Conservation (phyloP, 2,797 vertebrate genomes). For the Buceros bicornis region DNA sequence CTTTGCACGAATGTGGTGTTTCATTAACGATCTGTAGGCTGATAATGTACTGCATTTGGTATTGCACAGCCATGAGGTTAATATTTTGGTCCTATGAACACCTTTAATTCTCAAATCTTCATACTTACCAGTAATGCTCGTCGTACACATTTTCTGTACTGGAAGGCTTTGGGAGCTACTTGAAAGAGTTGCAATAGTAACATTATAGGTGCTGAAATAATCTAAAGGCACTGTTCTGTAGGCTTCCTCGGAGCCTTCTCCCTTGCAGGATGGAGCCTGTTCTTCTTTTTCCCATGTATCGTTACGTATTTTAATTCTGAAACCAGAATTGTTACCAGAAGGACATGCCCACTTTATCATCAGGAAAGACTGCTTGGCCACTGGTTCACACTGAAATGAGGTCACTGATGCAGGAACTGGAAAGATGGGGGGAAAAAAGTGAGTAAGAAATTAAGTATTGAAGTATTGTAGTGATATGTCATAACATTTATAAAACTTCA, state of each 20-base stretch:
- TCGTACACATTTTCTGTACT: constrained; percentile 36
- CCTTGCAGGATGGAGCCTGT: accelerated
- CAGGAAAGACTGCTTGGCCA: constrained; percentile 58
- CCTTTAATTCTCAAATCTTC: background rate
- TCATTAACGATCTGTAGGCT: background rate
- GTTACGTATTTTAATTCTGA: constrained; percentile 56
- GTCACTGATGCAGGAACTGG: constrained; percentile 65
- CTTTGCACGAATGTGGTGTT: background rate
- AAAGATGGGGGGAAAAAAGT: background rate
- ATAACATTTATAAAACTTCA: background rate
- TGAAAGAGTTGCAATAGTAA: constrained; percentile 68
- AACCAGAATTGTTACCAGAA: constrained; percentile 53
- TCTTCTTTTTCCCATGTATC: background rate
- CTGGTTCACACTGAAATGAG: constrained; percentile 50
- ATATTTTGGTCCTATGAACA: background rate
- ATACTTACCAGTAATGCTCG: constrained; percentile 78
- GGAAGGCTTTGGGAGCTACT: constrained; percentile 21
- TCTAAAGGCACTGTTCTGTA: background rate
- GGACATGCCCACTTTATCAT: constrained; percentile 75
- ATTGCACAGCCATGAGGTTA: background rate
- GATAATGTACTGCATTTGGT: background rate
- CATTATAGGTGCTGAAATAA: constrained; percentile 73
- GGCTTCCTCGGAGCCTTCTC: background rate
- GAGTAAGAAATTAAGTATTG: background rate
- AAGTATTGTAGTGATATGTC: background rate